phyloP scores from a whole-genome alignment of 2,888 invertebrate genomes.

The Anoplius nigerrimus region DNA sequence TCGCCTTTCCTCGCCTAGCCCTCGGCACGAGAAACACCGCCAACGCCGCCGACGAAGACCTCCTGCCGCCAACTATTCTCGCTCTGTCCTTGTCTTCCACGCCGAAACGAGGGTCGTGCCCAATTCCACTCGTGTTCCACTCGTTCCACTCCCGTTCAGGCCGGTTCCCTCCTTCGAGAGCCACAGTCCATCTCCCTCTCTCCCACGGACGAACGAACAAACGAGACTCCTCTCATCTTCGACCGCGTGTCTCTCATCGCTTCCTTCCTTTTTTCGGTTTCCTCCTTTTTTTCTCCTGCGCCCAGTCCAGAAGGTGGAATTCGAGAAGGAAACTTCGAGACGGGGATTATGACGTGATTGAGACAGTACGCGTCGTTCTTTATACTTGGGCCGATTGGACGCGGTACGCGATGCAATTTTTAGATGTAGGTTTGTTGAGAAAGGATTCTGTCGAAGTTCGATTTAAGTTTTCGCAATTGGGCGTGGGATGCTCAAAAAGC shows the following conservation, averaged over 20 bases:
- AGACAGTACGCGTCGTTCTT: no score
- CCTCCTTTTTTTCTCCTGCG: not conserved
- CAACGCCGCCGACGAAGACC: conserved; percentile 23
- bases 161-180: conserved; percentile 49
- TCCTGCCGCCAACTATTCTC: conserved; percentile 38
- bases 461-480: no score
- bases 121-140: conserved; percentile 46
- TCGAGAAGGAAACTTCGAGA: no score
- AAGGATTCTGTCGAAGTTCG: no score
- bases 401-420: no score
- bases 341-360: no score
- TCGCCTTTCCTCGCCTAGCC: conserved; percentile 27
- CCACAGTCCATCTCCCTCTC: conserved; percentile 10
- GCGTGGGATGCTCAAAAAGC: no score
- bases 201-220: not conserved
- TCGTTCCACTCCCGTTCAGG: conserved; percentile 9
- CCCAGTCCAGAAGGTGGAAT: no score
- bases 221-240: not conserved
- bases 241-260: not conserved
- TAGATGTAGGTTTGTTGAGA: no score
- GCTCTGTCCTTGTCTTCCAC: conserved; percentile 22
- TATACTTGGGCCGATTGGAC: no score
- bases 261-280: conserved; percentile 2
- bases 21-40: no score
- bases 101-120: conserved; percentile 49